phyloP scores from a whole-genome alignment of 2,797 vertebrate genomes.

The Sphaeramia orbicularis region DNA sequence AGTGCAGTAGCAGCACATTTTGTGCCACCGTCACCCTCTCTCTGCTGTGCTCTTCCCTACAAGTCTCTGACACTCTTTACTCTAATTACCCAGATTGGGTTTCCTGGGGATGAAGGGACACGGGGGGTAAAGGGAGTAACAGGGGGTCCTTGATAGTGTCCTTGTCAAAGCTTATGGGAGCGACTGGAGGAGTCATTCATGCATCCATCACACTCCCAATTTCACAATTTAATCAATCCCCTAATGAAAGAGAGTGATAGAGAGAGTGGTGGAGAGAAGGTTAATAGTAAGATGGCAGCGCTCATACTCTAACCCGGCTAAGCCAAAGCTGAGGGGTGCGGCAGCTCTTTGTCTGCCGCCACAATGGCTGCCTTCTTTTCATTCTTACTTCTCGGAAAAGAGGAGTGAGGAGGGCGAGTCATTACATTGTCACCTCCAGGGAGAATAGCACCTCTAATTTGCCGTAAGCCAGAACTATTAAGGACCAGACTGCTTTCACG shows the following conservation, averaged over 20 bases:
- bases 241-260: slow-evolving; percentile 78
- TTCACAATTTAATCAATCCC: slow-evolving; percentile 89
- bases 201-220: slow-evolving; percentile 83
- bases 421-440: slow-evolving; percentile 78
- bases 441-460: slow-evolving; percentile 91
- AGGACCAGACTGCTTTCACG: slow-evolving; percentile 91
- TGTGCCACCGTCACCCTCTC: slow-evolving; percentile 51
- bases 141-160: slow-evolving; percentile 83
- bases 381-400: slow-evolving; percentile 63
- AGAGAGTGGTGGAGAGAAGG: slow-evolving; percentile 11
- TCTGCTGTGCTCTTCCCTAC: slow-evolving; percentile 56
- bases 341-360: slow-evolving; percentile 82
- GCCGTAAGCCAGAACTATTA: slow-evolving; percentile 89
- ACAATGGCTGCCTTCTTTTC: slow-evolving; percentile 88
- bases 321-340: slow-evolving; percentile 78
- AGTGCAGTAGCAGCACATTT: slow-evolving; percentile 80
- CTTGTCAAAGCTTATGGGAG: slow-evolving; percentile 84
- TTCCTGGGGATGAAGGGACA: slow-evolving; percentile 72
- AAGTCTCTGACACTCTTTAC: slow-evolving; percentile 76
- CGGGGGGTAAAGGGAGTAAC: slow-evolving; percentile 65
- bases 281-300: slow-evolving; percentile 60
- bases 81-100: slow-evolving; percentile 89
- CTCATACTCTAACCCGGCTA: slow-evolving; percentile 82
- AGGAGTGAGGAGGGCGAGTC: slow-evolving; percentile 58
- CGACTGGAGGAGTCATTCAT: slow-evolving; percentile 81